Conservation (phyloP, 2,888 invertebrate genomes). For the Endomychus coccineus region DNA sequence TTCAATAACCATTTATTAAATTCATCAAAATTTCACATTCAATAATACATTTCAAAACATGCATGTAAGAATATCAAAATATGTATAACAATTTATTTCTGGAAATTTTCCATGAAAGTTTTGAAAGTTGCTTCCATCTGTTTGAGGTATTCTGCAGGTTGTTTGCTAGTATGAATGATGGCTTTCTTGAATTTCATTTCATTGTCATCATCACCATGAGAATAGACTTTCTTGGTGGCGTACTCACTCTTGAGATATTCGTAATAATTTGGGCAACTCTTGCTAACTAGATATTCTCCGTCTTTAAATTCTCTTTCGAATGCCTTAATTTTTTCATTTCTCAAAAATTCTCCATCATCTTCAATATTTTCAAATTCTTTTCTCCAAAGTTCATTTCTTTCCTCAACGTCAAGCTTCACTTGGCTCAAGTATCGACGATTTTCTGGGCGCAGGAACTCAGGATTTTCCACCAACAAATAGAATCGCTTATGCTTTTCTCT, state of each 20-base stretch:
- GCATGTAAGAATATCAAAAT: no score
- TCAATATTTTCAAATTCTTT: no score
- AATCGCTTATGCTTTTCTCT: constrained; percentile 7
- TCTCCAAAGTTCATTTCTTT: not conserved
- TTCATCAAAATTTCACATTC: no score
- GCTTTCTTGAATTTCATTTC: constrained; percentile 9
- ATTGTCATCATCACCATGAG: constrained; percentile 4
- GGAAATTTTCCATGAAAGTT: constrained; percentile 5
- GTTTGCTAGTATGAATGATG: constrained; percentile 7
- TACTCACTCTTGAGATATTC: constrained; percentile 10
- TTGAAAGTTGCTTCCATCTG: constrained; percentile 8
- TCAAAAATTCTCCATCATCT: no score
- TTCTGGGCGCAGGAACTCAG: constrained; percentile 7
- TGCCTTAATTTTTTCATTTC: no score
- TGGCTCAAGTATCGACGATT: constrained; percentile 8
- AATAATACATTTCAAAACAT: no score
- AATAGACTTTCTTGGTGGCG: constrained; percentile 5
- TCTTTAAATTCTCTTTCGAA: not conserved
- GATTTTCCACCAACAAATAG: constrained; percentile 10
- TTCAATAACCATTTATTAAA: no score
- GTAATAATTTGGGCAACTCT: constrained; percentile 10
- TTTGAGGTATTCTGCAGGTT: constrained; percentile 5
- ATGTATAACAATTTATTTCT: no score
- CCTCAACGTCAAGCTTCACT: not conserved
- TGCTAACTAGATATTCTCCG: constrained; percentile 4